Evolutionary conservation across 2,113 vertebrate species (phyloP), one percentile per base, ranked within the genome.

Genomic region (Hepsetus odoe): DNA sequence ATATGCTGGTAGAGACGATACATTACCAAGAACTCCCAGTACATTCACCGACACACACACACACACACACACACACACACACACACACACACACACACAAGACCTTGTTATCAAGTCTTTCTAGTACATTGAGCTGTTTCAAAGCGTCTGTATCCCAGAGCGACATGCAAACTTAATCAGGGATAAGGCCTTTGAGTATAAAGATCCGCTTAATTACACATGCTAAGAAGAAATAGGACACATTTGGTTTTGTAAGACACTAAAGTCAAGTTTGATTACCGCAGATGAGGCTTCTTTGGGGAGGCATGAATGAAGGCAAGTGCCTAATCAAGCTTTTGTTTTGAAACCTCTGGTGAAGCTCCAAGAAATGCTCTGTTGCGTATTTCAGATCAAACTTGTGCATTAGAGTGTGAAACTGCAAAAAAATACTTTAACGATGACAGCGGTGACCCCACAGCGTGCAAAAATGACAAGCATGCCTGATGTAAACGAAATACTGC

Each of bases 141-240:
- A 61, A 14, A 18, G 10, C 6, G 14, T 5, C 32, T 20, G 35
- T 10, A 28, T 40, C 33, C 14, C 53, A 33, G 26, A 61, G 75
- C 26, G 26, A 28, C 12, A 72, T 18, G 70, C n/a, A 72, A 55
- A 55, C 51, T 55, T 24, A 55, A 16, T 72, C 32, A 58, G 70
- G 33, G 30, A 30, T n/a, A 62, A 42, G 18, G 18, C 20, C 28
- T 65, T 24, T 8, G 30, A 49, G 72, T 13, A 64, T 22, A 44
- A 20, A 24, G 56, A 49, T 46, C 33, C 4, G 42, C 69, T 55
- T 79, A 79, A 79, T 64, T 72, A 79, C 59, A 66, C 53, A 24
- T 55, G 24, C 62, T 22, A 55, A 44, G 18, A 24, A 12, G 53
- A 77, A 77, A 69, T 46, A n/a, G 76, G 35, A 44, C 65, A 61